Evolutionary conservation across 30 jellyfish, hydroid and myxozoan genomes (phyloP).

Genomic region (Haliclystus octoradiatus): DNA sequence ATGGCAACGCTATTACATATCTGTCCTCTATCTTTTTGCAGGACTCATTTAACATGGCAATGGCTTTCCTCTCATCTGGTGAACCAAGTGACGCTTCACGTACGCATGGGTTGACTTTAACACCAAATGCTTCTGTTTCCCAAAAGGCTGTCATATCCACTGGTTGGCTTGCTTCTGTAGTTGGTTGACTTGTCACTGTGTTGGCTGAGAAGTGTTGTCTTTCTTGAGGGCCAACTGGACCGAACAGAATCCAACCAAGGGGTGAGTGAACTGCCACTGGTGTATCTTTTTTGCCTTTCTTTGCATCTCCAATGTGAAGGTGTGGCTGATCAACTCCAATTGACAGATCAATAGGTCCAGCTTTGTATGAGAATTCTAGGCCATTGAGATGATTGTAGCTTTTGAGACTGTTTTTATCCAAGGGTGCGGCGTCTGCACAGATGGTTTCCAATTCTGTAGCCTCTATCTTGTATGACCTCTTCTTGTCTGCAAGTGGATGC

Average conservation of each 20-base stretch:
- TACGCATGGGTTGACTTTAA: slow-evolving; percentile 21
- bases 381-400: slow-evolving; percentile 10
- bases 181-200: no score
- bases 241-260: slow-evolving; percentile 48
- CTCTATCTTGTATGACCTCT: no score
- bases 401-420: slow-evolving; percentile 19
- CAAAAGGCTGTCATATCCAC: slow-evolving; percentile 47
- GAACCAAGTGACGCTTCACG: slow-evolving; percentile 16
- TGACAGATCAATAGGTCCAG: slow-evolving; percentile 35
- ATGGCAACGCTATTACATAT: slow-evolving; percentile 11
- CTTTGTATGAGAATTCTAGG: slow-evolving; percentile 17
- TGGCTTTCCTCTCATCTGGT: slow-evolving; percentile 5
- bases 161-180: no score
- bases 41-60: not conserved
- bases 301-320: slow-evolving; percentile 37
- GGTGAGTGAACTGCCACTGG: slow-evolving; percentile 46
- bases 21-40: not conserved
- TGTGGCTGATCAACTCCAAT: slow-evolving; percentile 53
- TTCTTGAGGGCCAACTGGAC: no score
- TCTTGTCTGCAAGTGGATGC: not conserved
- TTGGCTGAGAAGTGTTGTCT: no score
- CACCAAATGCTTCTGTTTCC: slow-evolving; percentile 55
- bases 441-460: slow-evolving; percentile 43
- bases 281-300: slow-evolving; percentile 32
- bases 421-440: slow-evolving; percentile 19